Conservation (phyloP, 1,140 invertebrate species). For the Drosophila setifemur region DNA sequence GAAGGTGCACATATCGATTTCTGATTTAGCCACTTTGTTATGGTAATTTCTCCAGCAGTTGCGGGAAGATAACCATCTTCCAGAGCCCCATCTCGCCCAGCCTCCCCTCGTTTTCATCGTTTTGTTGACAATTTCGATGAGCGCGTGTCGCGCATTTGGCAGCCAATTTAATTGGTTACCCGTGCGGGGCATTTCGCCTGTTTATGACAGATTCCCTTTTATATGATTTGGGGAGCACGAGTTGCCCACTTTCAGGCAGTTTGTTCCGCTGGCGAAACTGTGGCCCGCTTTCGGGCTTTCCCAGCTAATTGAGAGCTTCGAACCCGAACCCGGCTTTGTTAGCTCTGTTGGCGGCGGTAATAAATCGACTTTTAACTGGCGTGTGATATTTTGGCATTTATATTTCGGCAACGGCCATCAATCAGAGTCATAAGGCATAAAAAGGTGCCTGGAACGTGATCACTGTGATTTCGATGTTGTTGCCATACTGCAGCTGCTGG, state of each 20-base stretch:
- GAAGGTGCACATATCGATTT: constrained; percentile 62
- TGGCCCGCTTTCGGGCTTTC: constrained; percentile 24
- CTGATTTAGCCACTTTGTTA: constrained; percentile 54
- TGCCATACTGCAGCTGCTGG: constrained; percentile 1
- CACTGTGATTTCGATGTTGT: constrained; percentile 13
- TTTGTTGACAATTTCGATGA: constrained; percentile 23
- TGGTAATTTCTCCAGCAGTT: constrained; percentile 47
- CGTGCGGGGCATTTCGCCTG: constrained; percentile 31
- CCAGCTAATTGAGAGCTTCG: constrained; percentile 24
- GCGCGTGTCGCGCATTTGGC: constrained; percentile 58
- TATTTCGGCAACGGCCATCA: constrained; percentile 42
- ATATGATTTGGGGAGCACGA: constrained; percentile 18
- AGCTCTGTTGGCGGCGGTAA: constrained; percentile 32
- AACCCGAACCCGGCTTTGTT: constrained; percentile 3
- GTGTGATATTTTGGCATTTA: constrained; percentile 70
- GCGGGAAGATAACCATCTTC: neutral
- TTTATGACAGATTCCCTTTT: constrained; percentile 29
- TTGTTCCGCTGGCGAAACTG: neutral
- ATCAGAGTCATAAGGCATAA: constrained; percentile 55
- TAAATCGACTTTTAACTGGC: constrained; percentile 50
- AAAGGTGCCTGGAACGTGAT: constrained; percentile 61
- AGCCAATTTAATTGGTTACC: constrained; percentile 56
- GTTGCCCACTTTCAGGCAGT: constrained; percentile 22
- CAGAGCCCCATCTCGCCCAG: neutral
- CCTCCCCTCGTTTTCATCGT: neutral